Percentiles rank a stretch among this genome's conserved stretches.
Evolutionary conservation across 2,113 vertebrate genomes (phyloP).

Genomic region (Mionectes macconnelli): DNA sequence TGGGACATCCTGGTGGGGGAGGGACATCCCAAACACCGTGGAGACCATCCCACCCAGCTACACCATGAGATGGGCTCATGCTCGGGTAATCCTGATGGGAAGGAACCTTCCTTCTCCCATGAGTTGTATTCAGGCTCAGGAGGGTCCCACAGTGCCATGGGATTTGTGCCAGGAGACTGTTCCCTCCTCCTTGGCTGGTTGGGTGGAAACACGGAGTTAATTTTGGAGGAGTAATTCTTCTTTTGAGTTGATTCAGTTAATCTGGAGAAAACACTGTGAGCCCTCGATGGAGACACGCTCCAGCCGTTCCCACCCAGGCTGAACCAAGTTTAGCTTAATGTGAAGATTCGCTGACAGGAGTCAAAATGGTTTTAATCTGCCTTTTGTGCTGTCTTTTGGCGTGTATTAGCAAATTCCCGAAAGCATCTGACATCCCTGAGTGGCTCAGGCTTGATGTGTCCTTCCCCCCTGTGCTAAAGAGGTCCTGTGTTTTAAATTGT

Average conservation of each 20-base stretch:
- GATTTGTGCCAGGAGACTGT: background rate
- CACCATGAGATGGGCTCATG: accelerated
- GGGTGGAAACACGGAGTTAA: background rate
- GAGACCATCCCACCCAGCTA: background rate
- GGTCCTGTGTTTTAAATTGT: background rate
- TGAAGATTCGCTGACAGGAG: slow-evolving; percentile 20
- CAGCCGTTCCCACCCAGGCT: background rate
- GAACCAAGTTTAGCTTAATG: slow-evolving; percentile 28
- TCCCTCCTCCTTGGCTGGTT: background rate
- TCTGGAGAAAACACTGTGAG: background rate
- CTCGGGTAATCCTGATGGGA: background rate
- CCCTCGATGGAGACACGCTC: background rate
- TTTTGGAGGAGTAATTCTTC: background rate
- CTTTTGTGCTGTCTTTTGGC: background rate
- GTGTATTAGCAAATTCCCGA: background rate
- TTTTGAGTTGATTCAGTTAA: background rate
- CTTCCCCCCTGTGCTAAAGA: background rate
- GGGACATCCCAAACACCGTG: background rate
- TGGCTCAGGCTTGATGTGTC: background rate
- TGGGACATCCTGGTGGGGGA: background rate
- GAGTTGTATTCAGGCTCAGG: background rate
- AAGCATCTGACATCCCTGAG: accelerated
- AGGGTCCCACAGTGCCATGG: background rate
- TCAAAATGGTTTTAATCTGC: slow-evolving; percentile 33
- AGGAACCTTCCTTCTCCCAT: background rate